phyloP scores from a whole-genome alignment of 2,888 invertebrate species.

The Graphium colonna region DNA sequence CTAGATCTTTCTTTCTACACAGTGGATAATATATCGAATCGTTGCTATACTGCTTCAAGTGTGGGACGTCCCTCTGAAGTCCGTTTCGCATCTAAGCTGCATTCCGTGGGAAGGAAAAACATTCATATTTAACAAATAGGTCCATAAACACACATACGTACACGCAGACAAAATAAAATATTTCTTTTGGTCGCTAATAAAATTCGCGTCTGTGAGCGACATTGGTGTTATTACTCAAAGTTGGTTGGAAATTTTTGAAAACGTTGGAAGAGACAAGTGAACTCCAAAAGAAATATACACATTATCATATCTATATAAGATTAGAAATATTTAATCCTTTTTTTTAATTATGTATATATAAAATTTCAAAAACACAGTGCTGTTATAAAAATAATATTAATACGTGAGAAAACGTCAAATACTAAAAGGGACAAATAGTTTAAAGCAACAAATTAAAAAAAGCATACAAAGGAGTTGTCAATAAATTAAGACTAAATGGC shows the following conservation, averaged over 20 bases:
- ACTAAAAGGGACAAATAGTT: too few species aligned
- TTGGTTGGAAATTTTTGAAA: conserved; percentile 51
- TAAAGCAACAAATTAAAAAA: too few species aligned
- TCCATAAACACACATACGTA: not conserved
- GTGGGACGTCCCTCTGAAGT: conserved; percentile 43
- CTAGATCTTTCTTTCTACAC: not conserved
- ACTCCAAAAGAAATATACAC: conserved; percentile 19
- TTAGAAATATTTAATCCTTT: too few species aligned
- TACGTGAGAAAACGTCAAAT: too few species aligned
- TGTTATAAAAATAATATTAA: too few species aligned
- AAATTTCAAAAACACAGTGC: too few species aligned
- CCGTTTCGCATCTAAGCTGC: conserved; percentile 72
- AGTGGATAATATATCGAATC: conserved; percentile 35
- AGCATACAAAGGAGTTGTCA: too few species aligned
- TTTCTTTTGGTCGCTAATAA: conserved; percentile 16
- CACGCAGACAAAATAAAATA: not conserved
- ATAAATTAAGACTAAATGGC: conserved; percentile 1
- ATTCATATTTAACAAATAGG: conserved; percentile 35
- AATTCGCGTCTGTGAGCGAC: not conserved
- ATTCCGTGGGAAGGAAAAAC: conserved; percentile 53
- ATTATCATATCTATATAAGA: not conserved
- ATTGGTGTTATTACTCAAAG: conserved; percentile 60
- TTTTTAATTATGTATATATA: too few species aligned
- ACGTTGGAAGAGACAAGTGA: not conserved
- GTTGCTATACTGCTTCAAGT: conserved; percentile 30